Evolutionary conservation across 2,113 vertebrate genomes (phyloP), one percentile per base, ranked within the genome.

Genomic region (Tachysurus vachellii): DNA sequence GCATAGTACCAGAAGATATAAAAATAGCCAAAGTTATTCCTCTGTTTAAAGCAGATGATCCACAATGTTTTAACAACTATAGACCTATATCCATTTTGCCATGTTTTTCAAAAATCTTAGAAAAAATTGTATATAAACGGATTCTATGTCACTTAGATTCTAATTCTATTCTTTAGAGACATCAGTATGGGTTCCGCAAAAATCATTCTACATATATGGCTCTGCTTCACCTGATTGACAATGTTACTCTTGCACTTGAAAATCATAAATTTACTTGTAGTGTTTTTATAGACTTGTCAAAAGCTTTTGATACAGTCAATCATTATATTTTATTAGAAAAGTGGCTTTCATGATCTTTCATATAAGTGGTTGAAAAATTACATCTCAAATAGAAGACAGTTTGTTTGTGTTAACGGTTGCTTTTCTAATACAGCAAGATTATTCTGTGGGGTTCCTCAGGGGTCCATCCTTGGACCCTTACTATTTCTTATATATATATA

Each of bases 341-440:
- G n/a, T n/a, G n/a, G n/a, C n/a, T n/a, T n/a, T n/a, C n/a, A n/a
- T n/a, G n/a, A n/a, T n/a, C n/a, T n/a, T n/a, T n/a, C n/a, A n/a
- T n/a, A n/a, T n/a, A n/a, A n/a, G n/a, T n/a, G n/a, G n/a, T n/a
- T n/a, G 3, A 64, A 64, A 11, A 61, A 23, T 61, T 0, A 64
- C 10, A 5, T 64, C 8, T 64, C 10, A 2, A n/a, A 26, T 26
- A 64, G 61, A 62, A 62, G 4, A 26, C 54, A 86, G 9, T 64
- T 86, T 77, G 80, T 87, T 82, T 75, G 19, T 59, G 57, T 59
- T 75, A 73, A 87, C 19, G 64, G 80, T 82, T 87, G 66, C 53
- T 47, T 61, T 87, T 82, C 66, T 31, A 73, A 61, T 23, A 73
- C 75, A 61, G 53, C 26, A 31, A 59, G 42, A 44, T 42, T 82